A percentile compares a stretch with the other conserved stretches of the same genome.
Conservation (phyloP, 2,888 invertebrate genomes). For the Eudasyphora cyanicolor region DNA sequence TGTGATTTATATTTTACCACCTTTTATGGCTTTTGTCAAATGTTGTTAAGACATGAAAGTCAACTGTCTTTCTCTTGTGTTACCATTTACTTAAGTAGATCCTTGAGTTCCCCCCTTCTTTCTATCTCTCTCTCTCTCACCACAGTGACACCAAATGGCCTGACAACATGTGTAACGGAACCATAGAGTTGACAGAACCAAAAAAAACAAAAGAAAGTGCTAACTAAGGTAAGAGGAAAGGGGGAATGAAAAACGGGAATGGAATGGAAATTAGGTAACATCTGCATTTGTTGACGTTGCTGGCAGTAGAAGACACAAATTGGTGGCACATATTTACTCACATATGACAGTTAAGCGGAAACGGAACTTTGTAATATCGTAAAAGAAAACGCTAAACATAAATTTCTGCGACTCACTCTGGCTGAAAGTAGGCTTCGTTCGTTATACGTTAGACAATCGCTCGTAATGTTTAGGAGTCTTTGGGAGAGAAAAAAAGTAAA, state of each 20-base stretch:
- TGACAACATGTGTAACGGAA: conserved; percentile 17
- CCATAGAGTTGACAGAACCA: neutral
- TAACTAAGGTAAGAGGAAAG: no score
- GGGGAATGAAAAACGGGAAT: neutral
- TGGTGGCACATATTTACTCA: neutral
- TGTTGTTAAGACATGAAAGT: conserved; percentile 61
- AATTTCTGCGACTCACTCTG: conserved; percentile 5
- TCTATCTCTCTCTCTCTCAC: neutral
- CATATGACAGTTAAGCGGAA: conserved; percentile 3
- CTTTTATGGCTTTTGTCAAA: conserved; percentile 60
- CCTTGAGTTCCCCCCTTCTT: no score
- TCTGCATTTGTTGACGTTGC: neutral
- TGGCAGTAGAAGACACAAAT: neutral
- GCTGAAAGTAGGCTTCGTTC: neutral
- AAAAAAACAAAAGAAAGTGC: neutral
- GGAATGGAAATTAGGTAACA: conserved; percentile 24
- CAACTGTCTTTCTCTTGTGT: neutral
- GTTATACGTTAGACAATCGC: neutral
- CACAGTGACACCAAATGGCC: neutral
- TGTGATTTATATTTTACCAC: conserved; percentile 54
- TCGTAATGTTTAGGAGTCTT: neutral
- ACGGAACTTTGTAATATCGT: conserved; percentile 28
- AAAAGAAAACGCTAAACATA: conserved; percentile 9
- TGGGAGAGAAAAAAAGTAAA: neutral
- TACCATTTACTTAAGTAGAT: neutral